Evolutionary conservation across 1,140 invertebrate species (phyloP), one percentile per base, ranked within the genome.

Genomic region (Reticulitermes speratus): DNA sequence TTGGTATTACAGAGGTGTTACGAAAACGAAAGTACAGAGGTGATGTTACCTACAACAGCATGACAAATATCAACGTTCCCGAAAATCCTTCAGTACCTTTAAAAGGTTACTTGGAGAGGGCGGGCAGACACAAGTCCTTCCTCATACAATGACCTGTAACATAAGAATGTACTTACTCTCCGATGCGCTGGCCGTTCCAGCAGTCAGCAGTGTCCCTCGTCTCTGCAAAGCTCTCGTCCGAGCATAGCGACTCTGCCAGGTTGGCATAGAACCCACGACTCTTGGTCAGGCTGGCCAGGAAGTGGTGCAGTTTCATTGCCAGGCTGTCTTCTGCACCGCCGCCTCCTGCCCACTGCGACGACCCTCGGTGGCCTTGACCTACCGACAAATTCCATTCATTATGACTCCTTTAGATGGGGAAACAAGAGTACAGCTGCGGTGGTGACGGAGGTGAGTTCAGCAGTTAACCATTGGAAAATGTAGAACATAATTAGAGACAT

Each of bases 121-220:
- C 9, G 48, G 48, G 48, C 11, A 48, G 48, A 38, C 38, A 38
- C 2, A 38, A 38, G 38, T 38, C 38, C 38, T 38, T 38, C 38
- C 38, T 48, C 9, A 7, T 9, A 48, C 9, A 48, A 12, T 12
- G 14, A 48, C 45, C 45, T 48, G 1, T 19, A 65, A 65, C 14
- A 84, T n/a, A 48, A 23, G 0, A 0, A 16, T 32, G 44, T 88
- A 95, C 95, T 95, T 89, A 96, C 96, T 96, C 95, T 91, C 94
- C 95, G 88, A 96, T 91, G 86, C 92, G 90, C 88, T 95, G 93
- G 65, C 95, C 96, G 89, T 96, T 96, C 96, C 96, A 96, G 89
- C 96, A 96, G 14, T 93, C 92, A 32, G 93, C 93, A 32, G 92
- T 93, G 84, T 93, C 92, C 21, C 91, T 92, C 45, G 92, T 91